Conservation (phyloP, 2,797 vertebrate species). For the Gallirallus australis region DNA sequence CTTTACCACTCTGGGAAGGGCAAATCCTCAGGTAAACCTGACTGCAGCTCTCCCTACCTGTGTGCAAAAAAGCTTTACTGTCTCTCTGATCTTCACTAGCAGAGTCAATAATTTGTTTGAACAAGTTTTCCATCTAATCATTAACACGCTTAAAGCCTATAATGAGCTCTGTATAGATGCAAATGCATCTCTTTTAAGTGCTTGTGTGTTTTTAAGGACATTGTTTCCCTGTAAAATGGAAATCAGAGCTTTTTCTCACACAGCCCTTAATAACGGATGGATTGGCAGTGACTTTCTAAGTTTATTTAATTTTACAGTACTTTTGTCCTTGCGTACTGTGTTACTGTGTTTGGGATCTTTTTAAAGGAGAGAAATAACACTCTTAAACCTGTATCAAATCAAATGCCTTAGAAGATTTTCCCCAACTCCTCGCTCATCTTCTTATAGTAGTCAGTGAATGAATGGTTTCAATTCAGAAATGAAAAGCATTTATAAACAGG, state of each 20-base stretch:
- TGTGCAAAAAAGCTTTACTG: neutral
- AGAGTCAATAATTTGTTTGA: slow-evolving; percentile 45
- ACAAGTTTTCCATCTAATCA: slow-evolving; percentile 24
- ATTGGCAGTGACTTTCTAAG: neutral
- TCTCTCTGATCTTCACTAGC: neutral
- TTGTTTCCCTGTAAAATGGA: slow-evolving; percentile 7
- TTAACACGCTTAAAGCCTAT: neutral
- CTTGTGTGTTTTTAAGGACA: slow-evolving; percentile 24
- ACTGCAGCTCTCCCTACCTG: neutral
- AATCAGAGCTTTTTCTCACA: neutral
- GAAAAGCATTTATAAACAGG: neutral
- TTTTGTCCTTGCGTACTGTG: neutral
- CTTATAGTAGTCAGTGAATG: neutral
- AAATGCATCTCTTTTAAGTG: slow-evolving; percentile 3
- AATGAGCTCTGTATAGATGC: slow-evolving; percentile 6
- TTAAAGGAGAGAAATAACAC: neutral
- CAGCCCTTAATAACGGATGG: neutral
- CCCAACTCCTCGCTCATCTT: neutral
- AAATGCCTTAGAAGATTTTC: neutral
- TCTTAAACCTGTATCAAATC: neutral
- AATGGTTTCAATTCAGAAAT: neutral
- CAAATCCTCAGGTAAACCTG: neutral
- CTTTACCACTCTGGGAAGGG: neutral
- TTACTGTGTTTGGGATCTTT: neutral
- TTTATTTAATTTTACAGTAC: neutral